phyloP scores from a whole-genome alignment of 2,113 vertebrate genomes.

The Opisthocomus hoazin region DNA sequence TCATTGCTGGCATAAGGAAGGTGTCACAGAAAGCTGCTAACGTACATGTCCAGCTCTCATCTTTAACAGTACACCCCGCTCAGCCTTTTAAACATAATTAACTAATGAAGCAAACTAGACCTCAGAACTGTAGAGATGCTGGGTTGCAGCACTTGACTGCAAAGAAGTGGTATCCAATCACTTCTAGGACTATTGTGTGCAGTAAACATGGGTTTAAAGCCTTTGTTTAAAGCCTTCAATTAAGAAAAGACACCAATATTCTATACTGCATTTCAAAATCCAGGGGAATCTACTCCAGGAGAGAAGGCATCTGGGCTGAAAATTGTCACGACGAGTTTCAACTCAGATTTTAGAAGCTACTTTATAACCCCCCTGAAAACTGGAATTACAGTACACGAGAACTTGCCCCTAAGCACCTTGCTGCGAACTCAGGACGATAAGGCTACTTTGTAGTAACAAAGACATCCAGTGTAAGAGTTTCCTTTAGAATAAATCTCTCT shows the following conservation, averaged over 20 bases:
- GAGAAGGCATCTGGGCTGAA: background rate
- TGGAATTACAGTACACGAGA: background rate
- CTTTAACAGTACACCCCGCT: background rate
- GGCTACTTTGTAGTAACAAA: constrained; percentile 12
- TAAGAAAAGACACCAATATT: background rate
- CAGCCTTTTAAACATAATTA: background rate
- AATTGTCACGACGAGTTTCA: background rate
- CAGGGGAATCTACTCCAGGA: background rate
- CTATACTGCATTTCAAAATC: background rate
- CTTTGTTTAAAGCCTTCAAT: background rate
- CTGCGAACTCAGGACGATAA: background rate
- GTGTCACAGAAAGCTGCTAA: background rate
- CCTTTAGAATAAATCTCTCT: background rate
- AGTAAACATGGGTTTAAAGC: background rate
- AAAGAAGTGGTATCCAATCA: background rate
- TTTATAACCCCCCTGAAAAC: background rate
- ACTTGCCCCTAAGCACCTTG: background rate
- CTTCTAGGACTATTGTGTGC: background rate
- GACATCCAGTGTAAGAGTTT: background rate
- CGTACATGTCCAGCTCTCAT: background rate
- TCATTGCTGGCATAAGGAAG: background rate
- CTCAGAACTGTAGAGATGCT: background rate
- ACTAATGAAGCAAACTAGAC: background rate
- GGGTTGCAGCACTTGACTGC: background rate
- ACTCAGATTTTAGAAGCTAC: background rate